Evolutionary conservation across 2,888 invertebrate species (phyloP).

Genomic region (Microdon myrmicae): DNA sequence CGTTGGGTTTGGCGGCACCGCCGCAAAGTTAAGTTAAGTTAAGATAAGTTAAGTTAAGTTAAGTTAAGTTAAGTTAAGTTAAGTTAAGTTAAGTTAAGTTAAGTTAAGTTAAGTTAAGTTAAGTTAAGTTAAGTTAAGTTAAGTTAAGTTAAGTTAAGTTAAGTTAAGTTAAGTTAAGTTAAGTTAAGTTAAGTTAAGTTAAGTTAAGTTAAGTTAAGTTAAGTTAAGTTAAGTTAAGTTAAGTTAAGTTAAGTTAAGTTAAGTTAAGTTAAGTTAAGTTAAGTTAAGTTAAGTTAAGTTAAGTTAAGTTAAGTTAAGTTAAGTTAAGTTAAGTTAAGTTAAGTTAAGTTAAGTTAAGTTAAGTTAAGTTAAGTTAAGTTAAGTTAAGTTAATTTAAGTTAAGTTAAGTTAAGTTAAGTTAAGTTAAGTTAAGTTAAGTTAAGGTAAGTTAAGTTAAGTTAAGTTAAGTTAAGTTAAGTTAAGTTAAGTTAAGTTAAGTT

Average conservation of each 20-base stretch:
- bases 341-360: slow-evolving; percentile 1
- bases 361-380: not conserved
- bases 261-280: slow-evolving; percentile 1
- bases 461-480: too few species aligned
- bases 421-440: not conserved
- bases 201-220: slow-evolving; percentile 1
- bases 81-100: too few species aligned
- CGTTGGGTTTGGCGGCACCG: too few species aligned
- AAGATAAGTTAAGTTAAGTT: too few species aligned
- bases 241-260: not conserved
- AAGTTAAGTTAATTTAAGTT: slow-evolving; percentile 1
- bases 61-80: too few species aligned
- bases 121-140: too few species aligned
- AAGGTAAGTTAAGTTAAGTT: not conserved
- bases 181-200: slow-evolving; percentile 1
- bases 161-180: slow-evolving; percentile 1
- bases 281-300: slow-evolving; percentile 1
- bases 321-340: not conserved
- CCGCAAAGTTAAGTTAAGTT: too few species aligned
- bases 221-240: not conserved
- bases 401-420: not conserved
- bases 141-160: too few species aligned
- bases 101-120: too few species aligned
- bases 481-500: too few species aligned
- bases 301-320: not conserved